phyloP scores from a whole-genome alignment of 1,140 invertebrate species.

The Drosophila mauritiana region DNA sequence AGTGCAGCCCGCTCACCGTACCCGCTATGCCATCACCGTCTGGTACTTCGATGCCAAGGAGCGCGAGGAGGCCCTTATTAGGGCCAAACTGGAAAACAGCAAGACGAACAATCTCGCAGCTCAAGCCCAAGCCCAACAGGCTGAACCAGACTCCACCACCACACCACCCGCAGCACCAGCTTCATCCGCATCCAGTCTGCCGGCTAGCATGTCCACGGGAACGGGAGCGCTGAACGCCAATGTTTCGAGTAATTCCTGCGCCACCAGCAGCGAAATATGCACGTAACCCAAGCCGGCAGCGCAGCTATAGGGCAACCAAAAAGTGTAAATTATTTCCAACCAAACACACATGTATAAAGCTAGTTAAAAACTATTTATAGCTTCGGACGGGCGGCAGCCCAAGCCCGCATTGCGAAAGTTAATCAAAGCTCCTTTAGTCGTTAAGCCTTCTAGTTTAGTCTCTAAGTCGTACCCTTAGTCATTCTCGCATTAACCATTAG shows the following conservation, averaged over 20 bases:
- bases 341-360: conserved; percentile 66
- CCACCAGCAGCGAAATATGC: conserved; percentile 72
- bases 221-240: conserved; percentile 65
- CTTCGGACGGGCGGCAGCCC: conserved; percentile 8
- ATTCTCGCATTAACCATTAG: conserved; percentile 58
- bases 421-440: conserved; percentile 80
- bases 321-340: conserved; percentile 57
- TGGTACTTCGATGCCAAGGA: conserved; percentile 98
- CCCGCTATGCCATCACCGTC: conserved; percentile 96
- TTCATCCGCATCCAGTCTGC: conserved; percentile 28
- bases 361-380: conserved; percentile 74
- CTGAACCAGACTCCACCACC: conserved; percentile 66
- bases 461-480: conserved; percentile 68
- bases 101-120: conserved; percentile 58
- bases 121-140: conserved; percentile 34
- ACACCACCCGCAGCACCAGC: conserved; percentile 20
- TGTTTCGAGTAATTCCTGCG: conserved; percentile 62
- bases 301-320: conserved; percentile 44
- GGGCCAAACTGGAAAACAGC: conserved; percentile 71
- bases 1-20: conserved; percentile 95
- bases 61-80: conserved; percentile 89
- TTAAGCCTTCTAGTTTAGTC: conserved; percentile 65
- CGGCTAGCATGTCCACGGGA: conserved; percentile 70
- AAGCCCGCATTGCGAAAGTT: conserved; percentile 48
- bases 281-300: conserved; percentile 62